phyloP scores from a whole-genome alignment of 2,888 invertebrate genomes.

The Caenorhabditis sulstoni region DNA sequence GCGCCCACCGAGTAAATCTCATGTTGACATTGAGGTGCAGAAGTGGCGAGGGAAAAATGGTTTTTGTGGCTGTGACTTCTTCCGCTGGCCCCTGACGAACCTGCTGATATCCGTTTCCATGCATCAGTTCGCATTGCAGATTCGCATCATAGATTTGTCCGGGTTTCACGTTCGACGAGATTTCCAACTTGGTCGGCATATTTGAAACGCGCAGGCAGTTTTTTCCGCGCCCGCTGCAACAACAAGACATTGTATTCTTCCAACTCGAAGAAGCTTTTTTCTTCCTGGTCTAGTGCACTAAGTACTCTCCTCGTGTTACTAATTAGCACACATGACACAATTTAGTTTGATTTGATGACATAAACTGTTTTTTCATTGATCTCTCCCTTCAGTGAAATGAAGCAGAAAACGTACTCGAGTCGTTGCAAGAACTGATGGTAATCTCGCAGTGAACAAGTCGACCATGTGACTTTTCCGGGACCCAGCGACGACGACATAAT shows the following conservation, averaged over 20 bases:
- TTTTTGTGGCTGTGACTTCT: not conserved
- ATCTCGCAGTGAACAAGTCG: constrained; percentile 79
- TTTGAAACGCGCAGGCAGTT: constrained; percentile 78
- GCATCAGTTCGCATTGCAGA: constrained; percentile 80
- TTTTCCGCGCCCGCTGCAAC: constrained; percentile 71
- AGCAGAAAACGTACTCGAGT: constrained; percentile 74
- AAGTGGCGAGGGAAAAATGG: constrained; percentile 36
- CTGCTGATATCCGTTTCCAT: constrained; percentile 79
- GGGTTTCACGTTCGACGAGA: constrained; percentile 74
- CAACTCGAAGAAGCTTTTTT: constrained; percentile 15
- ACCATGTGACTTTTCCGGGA: constrained; percentile 81
- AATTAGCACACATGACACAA: constrained; percentile 50
- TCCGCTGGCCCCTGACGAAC: constrained; percentile 43
- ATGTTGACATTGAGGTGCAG: constrained; percentile 34
- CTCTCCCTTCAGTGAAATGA: constrained; percentile 19
- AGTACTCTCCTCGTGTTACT: constrained; percentile 26
- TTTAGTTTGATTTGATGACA: constrained; percentile 31
- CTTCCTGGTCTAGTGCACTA: constrained; percentile 8
- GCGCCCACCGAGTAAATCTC: not conserved
- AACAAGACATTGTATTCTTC: not conserved
- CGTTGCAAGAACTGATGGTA: constrained; percentile 79
- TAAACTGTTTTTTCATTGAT: constrained; percentile 34
- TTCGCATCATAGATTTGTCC: constrained; percentile 80
- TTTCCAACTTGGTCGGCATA: constrained; percentile 71
- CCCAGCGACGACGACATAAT: constrained; percentile 80